Evolutionary conservation across 2,888 invertebrate genomes (phyloP), one percentile per base, ranked within the genome.

Genomic region (Agrotis exclamationis): DNA sequence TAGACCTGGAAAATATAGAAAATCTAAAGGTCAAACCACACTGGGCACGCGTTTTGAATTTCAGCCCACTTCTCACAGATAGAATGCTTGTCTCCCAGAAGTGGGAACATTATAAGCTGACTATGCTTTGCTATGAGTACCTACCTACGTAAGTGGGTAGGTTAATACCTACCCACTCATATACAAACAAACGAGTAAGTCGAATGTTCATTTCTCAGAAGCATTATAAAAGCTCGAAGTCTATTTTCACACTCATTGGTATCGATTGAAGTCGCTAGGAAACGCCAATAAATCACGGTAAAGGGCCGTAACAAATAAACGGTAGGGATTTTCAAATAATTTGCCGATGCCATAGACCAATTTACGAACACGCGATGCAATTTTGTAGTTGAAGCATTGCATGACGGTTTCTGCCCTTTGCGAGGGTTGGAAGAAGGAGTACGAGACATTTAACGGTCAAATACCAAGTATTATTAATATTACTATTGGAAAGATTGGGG

Each of bases 301-400:
- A 86, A 85, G 82, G 82, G 82, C 82, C 85, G 87, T 87, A 79
- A 84, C 83, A 84, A 87, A 87, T 87, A 87, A 86, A 86, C 86
- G 85, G 81, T 88, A 87, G 85, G 85, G 88, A 86, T 90, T 89
- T 87, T 88, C 86, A 88, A 90, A 91, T 90, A 89, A 91, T 91
- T 90, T 92, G 86, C 89, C 87, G 85, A 83, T 85, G 85, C 77
- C 76, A 86, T 85, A 82, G 84, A 89, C 86, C 89, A 88, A 90
- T 90, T 92, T 91, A 90, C 87, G 88, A 86, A 82, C 92, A 92
- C 91, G 92, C 91, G 86, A 92, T 86, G 88, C 91, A 91, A 91
- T 92, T 91, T 91, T 85, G 76, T 84, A 84, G 84, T 77, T 86
- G 85, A 89, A 89, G 86, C 84, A 69, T 86, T 86, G 88, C 86